Conservation (phyloP, 2,888 invertebrate genomes). For the Plutella xylostella region DNA sequence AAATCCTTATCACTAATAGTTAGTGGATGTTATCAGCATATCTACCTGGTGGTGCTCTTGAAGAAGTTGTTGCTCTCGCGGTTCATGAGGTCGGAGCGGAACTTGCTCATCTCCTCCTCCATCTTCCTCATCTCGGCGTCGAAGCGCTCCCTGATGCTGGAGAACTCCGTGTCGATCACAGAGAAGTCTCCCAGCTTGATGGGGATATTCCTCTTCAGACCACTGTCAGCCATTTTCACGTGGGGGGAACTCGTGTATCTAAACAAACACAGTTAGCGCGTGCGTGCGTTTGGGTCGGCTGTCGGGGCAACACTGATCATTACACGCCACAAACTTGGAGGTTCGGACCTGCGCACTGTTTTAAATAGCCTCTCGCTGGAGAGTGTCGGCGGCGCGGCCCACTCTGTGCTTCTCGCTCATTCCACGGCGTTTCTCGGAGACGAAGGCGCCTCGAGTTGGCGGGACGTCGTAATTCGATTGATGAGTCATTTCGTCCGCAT, state of each 20-base stretch:
- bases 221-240: slow-evolving; percentile 83
- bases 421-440: slow-evolving; percentile 30
- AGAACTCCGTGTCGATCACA: slow-evolving; percentile 96
- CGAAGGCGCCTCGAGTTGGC: slow-evolving; percentile 21
- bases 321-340: slow-evolving; percentile 60
- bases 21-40: slow-evolving; percentile 4
- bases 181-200: slow-evolving; percentile 94
- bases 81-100: slow-evolving; percentile 92
- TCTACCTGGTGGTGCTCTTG: slow-evolving; percentile 87
- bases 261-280: slow-evolving; percentile 63
- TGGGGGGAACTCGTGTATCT: slow-evolving; percentile 46
- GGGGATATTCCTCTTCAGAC: slow-evolving; percentile 89
- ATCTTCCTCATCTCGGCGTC: slow-evolving; percentile 98
- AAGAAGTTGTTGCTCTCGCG: slow-evolving; percentile 93
- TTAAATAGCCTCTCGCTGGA: slow-evolving; percentile 68
- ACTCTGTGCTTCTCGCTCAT: slow-evolving; percentile 67
- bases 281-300: slow-evolving; percentile 51
- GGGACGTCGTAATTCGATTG: slow-evolving; percentile 42
- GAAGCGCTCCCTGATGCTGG: slow-evolving; percentile 94
- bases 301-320: slow-evolving; percentile 67
- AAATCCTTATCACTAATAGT: not conserved
- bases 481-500: slow-evolving; percentile 55
- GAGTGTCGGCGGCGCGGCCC: slow-evolving; percentile 55
- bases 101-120: slow-evolving; percentile 98
- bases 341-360: slow-evolving; percentile 68